Conservation (phyloP, 2,888 invertebrate species). For the Rhagonycha lutea region DNA sequence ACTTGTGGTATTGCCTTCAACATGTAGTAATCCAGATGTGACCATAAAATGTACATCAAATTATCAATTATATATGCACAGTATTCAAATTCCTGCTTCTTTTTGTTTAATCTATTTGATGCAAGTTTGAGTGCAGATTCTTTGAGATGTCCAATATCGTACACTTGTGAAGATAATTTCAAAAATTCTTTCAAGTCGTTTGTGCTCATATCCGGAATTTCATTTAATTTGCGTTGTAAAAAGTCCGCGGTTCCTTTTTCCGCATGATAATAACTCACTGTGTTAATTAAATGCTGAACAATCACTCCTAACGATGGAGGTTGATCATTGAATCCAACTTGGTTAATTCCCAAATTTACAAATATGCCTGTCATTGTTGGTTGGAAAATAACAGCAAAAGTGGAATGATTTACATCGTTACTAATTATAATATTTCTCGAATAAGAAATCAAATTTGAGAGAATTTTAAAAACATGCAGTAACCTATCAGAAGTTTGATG, state of each 20-base stretch:
- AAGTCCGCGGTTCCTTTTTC: conserved; percentile 58
- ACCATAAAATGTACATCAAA: conserved; percentile 76
- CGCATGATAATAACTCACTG: conserved; percentile 60
- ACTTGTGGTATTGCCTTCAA: conserved; percentile 61
- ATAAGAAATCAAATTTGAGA: conserved; percentile 73
- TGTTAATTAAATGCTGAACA: conserved; percentile 61
- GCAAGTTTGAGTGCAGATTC: conserved; percentile 56
- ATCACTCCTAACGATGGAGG: conserved; percentile 59
- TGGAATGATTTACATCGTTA: conserved; percentile 59
- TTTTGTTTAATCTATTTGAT: conserved; percentile 59
- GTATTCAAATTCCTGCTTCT: conserved; percentile 64
- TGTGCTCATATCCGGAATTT: conserved; percentile 59
- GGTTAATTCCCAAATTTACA: conserved; percentile 39
- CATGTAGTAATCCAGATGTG: conserved; percentile 74
- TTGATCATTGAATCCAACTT: conserved; percentile 46
- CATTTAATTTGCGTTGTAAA: conserved; percentile 56
- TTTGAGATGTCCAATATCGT: conserved; percentile 44
- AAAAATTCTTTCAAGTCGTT: conserved; percentile 62
- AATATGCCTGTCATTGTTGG: conserved; percentile 55
- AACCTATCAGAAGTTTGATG: conserved; percentile 52
- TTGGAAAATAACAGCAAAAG: conserved; percentile 60
- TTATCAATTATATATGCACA: conserved; percentile 71
- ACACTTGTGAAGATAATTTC: conserved; percentile 43
- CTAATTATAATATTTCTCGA: conserved; percentile 68
- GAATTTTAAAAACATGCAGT: conserved; percentile 63